These are phyloP conservation scores for Conistra vaccinii DNA, from an alignment of 2,888 invertebrate genomes.

Conservation along the genomic window DNA sequence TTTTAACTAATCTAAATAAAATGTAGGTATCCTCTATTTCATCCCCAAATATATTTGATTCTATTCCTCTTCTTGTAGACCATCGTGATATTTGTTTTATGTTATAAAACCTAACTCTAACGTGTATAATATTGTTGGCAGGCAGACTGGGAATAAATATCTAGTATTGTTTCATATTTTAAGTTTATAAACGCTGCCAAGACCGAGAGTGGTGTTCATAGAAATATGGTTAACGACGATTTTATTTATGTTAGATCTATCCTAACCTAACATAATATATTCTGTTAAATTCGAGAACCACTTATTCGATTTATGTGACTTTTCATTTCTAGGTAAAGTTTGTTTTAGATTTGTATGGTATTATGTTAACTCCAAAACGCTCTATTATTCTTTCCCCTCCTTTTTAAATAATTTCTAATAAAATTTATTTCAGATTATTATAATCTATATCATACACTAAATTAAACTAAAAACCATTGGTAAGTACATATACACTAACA, in stretches of 20 bases:
- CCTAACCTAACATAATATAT: not conserved
- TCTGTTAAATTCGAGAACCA: not conserved
- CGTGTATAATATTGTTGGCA: slow-evolving; percentile 35
- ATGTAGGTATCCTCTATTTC: too few relatives aligned
- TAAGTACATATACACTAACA: too few relatives aligned
- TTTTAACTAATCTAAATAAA: too few relatives aligned
- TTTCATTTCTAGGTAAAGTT: not conserved
- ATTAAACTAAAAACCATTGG: too few relatives aligned
- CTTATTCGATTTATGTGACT: not conserved
- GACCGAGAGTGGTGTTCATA: not conserved
- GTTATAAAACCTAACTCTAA: not conserved
- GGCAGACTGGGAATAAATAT: slow-evolving; percentile 33
- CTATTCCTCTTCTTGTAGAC: not conserved
- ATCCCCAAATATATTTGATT: not conserved
- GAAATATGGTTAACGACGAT: slow-evolving; percentile 4
- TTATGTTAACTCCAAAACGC: not conserved
- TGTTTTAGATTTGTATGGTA: not conserved
- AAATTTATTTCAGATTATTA: too few relatives aligned
- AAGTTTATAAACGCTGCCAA: slow-evolving; percentile 35
- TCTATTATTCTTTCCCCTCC: not conserved
- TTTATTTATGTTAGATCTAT: slow-evolving; percentile 4
- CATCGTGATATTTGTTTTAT: slow-evolving; percentile 1
- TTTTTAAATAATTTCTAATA: not conserved
- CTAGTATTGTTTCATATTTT: slow-evolving; percentile 41
- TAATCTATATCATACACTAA: too few relatives aligned